Percentiles rank a stretch among this genome's conserved stretches.
Conservation (phyloP, 2,113 vertebrate species). For the Variabilichromis moorii region DNA sequence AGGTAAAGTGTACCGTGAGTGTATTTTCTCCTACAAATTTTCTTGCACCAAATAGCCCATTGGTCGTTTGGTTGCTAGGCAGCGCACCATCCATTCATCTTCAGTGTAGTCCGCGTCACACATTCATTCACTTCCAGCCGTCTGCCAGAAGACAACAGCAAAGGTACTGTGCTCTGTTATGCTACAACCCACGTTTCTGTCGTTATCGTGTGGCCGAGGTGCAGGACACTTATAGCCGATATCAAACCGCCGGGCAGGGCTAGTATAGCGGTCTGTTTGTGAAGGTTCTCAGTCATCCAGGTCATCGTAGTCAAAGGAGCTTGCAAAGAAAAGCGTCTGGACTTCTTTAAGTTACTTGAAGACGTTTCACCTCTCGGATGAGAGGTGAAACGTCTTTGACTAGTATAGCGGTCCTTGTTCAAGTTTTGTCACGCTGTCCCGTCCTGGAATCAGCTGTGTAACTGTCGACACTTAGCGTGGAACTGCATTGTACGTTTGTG, state of each 20-base stretch:
- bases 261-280: accelerated
- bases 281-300: too few species aligned
- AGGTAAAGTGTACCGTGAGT: neutral
- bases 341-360: too few species aligned
- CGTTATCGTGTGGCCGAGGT: neutral
- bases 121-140: conserved; percentile 12
- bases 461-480: neutral
- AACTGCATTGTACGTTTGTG: neutral
- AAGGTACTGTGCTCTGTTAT: conserved; percentile 10
- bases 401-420: too few species aligned
- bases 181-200: neutral
- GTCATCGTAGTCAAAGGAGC: too few species aligned
- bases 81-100: conserved; percentile 44
- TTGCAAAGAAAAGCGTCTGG: too few species aligned
- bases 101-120: neutral
- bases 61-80: conserved; percentile 55
- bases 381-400: too few species aligned
- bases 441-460: neutral
- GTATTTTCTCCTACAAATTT: neutral
- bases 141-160: conserved; percentile 1
- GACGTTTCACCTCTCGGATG: too few species aligned
- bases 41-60: conserved; percentile 2
- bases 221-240: neutral
- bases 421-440: neutral
- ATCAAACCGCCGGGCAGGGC: neutral